These are phyloP conservation scores for Pseudorhiza aurosa DNA, from an alignment of 30 jellyfish, hydroid and myxozoan species.

Conservation along the genomic window DNA sequence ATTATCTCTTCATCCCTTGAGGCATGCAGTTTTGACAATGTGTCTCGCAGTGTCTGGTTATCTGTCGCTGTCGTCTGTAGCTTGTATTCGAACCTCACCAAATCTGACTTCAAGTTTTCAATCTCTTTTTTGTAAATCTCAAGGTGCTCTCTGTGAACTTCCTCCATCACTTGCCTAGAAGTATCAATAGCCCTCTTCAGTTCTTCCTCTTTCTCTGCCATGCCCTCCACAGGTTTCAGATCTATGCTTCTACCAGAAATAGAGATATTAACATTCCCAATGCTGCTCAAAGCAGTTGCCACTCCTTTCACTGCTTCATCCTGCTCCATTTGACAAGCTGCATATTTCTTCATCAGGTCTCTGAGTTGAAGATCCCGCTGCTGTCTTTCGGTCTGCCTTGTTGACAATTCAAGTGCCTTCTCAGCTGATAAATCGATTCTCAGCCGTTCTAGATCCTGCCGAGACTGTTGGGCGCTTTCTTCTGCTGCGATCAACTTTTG, in stretches of 20 bases:
- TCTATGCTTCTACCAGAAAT: constrained; percentile 71
- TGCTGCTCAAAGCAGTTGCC: constrained; percentile 71
- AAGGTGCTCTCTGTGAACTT: constrained; percentile 63
- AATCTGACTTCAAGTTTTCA: constrained; percentile 58
- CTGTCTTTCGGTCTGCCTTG: constrained; percentile 71
- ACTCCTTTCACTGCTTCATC: constrained; percentile 49
- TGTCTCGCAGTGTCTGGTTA: constrained; percentile 41
- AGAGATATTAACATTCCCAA: constrained; percentile 54
- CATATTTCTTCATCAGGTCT: constrained; percentile 44
- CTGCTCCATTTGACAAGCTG: constrained; percentile 39
- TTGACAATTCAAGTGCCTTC: constrained; percentile 58
- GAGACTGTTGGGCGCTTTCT: constrained; percentile 51
- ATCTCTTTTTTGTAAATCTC: constrained; percentile 56
- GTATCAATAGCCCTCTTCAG: constrained; percentile 49
- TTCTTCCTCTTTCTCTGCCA: constrained; percentile 74
- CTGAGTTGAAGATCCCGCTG: constrained; percentile 57
- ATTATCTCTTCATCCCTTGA: constrained; percentile 59
- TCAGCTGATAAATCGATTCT: constrained; percentile 63
- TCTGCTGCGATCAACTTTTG: constrained; percentile 67
- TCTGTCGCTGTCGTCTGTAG: constrained; percentile 60
- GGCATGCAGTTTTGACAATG: constrained; percentile 50
- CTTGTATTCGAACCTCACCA: constrained; percentile 43
- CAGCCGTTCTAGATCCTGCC: constrained; percentile 70
- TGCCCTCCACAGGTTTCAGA: constrained; percentile 69
- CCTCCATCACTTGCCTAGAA: constrained; percentile 62